A percentile compares a stretch with the other conserved stretches of the same genome.
phyloP scores from a whole-genome alignment of 2,888 invertebrate species.

The Brachyopa scutellaris region DNA sequence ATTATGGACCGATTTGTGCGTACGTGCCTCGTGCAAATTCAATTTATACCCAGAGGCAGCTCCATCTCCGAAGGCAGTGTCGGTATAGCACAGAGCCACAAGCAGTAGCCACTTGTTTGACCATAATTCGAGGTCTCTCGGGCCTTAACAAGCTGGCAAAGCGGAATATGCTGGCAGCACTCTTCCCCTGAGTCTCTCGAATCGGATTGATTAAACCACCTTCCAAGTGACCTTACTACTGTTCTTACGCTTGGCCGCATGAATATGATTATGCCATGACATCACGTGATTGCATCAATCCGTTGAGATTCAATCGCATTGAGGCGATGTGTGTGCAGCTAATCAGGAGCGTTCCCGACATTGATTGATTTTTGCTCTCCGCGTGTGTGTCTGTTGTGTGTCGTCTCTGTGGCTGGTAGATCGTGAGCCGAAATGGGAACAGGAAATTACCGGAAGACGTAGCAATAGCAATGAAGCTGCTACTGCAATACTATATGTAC shows the following conservation, averaged over 20 bases:
- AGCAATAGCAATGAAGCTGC: slow-evolving; percentile 32
- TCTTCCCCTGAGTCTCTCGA: slow-evolving; percentile 2
- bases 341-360: slow-evolving; percentile 58
- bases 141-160: slow-evolving; percentile 69
- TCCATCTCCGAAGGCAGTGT: not conserved
- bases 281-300: slow-evolving; percentile 72
- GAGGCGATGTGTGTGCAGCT: slow-evolving; percentile 55
- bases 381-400: not conserved
- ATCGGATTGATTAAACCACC: slow-evolving; percentile 80
- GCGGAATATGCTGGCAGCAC: slow-evolving; percentile 18
- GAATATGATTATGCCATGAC: slow-evolving; percentile 71
- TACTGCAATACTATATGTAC: too few species aligned
- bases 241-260: slow-evolving; percentile 77
- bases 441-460: slow-evolving; percentile 71
- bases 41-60: slow-evolving; percentile 74
- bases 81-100: slow-evolving; percentile 51
- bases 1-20: slow-evolving; percentile 80
- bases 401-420: slow-evolving; percentile 57
- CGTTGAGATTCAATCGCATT: slow-evolving; percentile 62
- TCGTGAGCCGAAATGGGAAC: slow-evolving; percentile 52
- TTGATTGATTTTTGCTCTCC: slow-evolving; percentile 63
- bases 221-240: slow-evolving; percentile 80
- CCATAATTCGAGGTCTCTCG: slow-evolving; percentile 70
- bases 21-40: slow-evolving; percentile 81
- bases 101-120: slow-evolving; percentile 67